A percentile compares a stretch with the other conserved stretches of the same genome.
Conservation (phyloP, 2,113 vertebrate species). For the Hyperoodon ampullatus region DNA sequence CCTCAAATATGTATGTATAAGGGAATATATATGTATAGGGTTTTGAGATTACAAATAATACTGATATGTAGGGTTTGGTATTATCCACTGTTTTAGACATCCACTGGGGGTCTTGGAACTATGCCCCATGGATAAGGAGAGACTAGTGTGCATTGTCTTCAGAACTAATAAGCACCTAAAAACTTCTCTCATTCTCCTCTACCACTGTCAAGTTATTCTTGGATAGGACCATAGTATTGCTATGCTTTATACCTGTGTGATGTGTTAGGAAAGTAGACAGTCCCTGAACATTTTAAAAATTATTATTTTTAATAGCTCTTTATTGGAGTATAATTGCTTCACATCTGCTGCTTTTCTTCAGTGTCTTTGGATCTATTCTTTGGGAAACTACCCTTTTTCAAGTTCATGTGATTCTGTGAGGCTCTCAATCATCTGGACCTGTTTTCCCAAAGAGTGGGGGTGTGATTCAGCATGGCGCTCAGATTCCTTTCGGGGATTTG, state of each 20-base stretch:
- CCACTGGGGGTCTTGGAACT: not conserved
- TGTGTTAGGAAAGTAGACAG: not conserved
- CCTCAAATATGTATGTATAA: not conserved
- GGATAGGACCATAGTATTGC: not conserved
- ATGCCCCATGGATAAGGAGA: not conserved
- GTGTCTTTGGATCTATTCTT: not conserved
- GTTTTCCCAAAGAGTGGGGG: not conserved
- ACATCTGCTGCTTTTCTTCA: not conserved
- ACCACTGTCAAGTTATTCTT: not conserved
- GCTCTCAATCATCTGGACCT: not conserved
- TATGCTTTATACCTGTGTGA: not conserved
- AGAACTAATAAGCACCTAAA: not conserved
- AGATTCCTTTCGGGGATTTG: not conserved
- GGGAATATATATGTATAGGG: not conserved
- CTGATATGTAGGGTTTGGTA: not conserved
- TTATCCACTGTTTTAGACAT: not conserved
- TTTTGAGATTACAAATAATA: too few relatives aligned
- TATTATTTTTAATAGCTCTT: too few relatives aligned
- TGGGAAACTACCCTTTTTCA: not conserved
- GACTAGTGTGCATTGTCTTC: not conserved
- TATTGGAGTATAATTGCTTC: too few relatives aligned
- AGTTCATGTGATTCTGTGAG: not conserved
- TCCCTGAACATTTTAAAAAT: not conserved
- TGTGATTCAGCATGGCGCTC: not conserved
- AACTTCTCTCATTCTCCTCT: not conserved